Conservation (phyloP, 2,797 vertebrate species). For the Hipposideros larvatus region DNA sequence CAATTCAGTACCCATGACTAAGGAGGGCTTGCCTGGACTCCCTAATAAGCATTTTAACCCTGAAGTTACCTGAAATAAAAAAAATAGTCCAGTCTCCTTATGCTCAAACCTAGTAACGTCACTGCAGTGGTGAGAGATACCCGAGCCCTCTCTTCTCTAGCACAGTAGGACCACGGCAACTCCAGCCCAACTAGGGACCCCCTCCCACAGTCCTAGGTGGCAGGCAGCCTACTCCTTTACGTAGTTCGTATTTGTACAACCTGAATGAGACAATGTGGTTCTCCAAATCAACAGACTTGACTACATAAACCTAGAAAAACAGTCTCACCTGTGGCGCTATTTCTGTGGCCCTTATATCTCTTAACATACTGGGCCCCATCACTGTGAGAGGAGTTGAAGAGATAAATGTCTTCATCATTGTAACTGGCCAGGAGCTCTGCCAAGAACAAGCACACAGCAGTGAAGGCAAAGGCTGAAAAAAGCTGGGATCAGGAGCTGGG, state of each 20-base stretch:
- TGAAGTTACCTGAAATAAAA: constrained; percentile 25
- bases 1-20: background rate
- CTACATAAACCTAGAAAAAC: background rate
- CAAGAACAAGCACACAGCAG: constrained; percentile 75
- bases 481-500: constrained; percentile 35
- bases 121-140: background rate
- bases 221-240: background rate
- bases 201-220: background rate
- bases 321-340: constrained; percentile 95
- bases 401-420: constrained; percentile 98
- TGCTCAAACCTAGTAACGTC: background rate
- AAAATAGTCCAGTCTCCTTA: background rate
- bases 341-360: constrained; percentile 97
- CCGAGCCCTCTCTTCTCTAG: background rate
- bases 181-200: background rate
- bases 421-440: constrained; percentile 97
- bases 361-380: constrained; percentile 95
- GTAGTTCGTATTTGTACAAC: background rate
- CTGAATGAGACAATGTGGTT: background rate
- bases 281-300: background rate
- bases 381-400: constrained; percentile 96
- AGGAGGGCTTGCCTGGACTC: background rate
- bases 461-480: constrained; percentile 79
- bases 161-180: background rate
- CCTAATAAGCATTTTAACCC: background rate